Percentiles rank a stretch among this genome's conserved stretches.
Evolutionary conservation across 1,140 invertebrate species (phyloP).

Genomic region (Ctenoplectra terminalis): DNA sequence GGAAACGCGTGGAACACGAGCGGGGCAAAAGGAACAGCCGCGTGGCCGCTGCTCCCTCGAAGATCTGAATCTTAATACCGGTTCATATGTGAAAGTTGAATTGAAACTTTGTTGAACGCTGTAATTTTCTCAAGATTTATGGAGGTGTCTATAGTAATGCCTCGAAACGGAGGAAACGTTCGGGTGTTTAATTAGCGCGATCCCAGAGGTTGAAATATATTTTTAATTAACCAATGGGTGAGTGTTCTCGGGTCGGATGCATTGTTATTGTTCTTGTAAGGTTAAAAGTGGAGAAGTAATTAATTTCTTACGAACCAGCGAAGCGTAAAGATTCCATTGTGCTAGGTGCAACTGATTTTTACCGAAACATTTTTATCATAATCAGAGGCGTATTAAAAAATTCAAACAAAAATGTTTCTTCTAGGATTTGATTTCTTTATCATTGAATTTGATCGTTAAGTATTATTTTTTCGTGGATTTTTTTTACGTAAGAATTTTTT

Average conservation of each 20-base stretch:
- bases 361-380: no score
- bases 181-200: not conserved
- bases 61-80: constrained; percentile 10
- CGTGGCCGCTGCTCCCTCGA: not conserved
- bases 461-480: no score
- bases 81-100: not conserved
- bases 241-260: not conserved
- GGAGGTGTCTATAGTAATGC: not conserved
- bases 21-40: not conserved
- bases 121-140: constrained; percentile 9
- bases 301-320: no score
- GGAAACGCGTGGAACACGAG: not conserved
- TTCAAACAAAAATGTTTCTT: no score
- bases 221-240: not conserved
- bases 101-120: not conserved
- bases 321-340: no score
- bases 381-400: no score
- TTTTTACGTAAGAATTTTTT: no score
- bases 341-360: no score
- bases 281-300: not conserved
- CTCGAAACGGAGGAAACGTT: no score
- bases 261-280: not conserved
- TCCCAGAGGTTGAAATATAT: not conserved
- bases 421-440: no score
- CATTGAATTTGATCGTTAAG: no score